Conservation (phyloP, 1,140 invertebrate species). For the Nephila pilipes region DNA sequence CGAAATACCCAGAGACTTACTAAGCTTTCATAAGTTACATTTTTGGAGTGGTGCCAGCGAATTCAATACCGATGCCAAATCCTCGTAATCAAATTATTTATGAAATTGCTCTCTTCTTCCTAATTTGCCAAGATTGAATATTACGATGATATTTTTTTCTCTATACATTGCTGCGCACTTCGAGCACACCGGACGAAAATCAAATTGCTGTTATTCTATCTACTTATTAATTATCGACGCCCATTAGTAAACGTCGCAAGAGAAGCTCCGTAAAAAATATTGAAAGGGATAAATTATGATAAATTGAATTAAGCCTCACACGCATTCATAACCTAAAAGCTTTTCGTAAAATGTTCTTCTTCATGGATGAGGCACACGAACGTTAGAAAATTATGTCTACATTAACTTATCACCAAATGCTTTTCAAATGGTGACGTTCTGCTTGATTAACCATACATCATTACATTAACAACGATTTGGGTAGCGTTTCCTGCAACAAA, state of each 20-base stretch:
- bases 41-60: neutral
- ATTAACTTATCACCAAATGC: neutral
- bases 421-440: no score
- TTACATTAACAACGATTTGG: no score
- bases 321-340: neutral
- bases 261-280: neutral
- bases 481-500: no score
- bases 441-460: no score
- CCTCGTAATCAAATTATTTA: conserved; percentile 16
- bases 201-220: conserved; percentile 17
- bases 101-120: neutral
- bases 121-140: conserved; percentile 19
- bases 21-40: neutral
- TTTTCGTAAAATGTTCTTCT: neutral
- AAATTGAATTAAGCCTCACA: conserved; percentile 1
- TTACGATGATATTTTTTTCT: neutral
- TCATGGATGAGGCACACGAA: no score
- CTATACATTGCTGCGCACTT: neutral
- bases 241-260: neutral
- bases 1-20: neutral
- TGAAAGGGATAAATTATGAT: neutral
- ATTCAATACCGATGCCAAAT: conserved; percentile 33
- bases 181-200: neutral
- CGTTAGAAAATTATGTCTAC: neutral
- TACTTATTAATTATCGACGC: conserved; percentile 33